phyloP scores from a whole-genome alignment of 2,113 vertebrate species.

The Poeciliopsis prolifica region DNA sequence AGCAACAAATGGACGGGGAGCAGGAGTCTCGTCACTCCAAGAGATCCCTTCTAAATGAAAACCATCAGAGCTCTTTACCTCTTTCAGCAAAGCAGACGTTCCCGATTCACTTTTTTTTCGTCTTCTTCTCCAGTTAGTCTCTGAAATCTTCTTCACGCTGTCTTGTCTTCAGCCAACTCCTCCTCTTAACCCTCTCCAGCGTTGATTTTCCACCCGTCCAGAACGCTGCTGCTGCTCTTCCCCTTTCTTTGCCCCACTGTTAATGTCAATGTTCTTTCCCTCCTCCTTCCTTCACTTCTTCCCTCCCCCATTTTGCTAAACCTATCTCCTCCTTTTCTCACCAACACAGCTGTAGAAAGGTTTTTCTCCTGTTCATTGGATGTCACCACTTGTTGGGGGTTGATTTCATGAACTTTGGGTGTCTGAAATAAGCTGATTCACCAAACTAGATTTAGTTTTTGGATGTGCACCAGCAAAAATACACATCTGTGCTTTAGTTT shows the following conservation, averaged over 20 bases:
- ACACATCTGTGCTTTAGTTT: neutral
- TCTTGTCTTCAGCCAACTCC: constrained; percentile 13
- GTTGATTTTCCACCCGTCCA: constrained; percentile 52
- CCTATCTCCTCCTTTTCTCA: constrained; percentile 28
- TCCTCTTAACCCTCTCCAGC: constrained; percentile 25
- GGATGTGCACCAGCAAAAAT: neutral
- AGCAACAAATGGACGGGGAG: constrained; percentile 59
- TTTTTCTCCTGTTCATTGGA: constrained; percentile 47
- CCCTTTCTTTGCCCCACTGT: constrained; percentile 68
- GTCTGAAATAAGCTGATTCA: constrained; percentile 29
- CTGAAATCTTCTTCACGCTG: constrained; percentile 22
- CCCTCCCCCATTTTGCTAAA: constrained; percentile 9
- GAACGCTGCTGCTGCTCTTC: constrained; percentile 52
- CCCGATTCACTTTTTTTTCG: constrained; percentile 25
- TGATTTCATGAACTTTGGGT: neutral
- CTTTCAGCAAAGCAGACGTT: constrained; percentile 42
- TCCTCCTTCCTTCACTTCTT: constrained; percentile 15
- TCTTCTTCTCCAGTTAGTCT: constrained; percentile 28
- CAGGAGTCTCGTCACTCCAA: constrained; percentile 40
- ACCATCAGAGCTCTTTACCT: constrained; percentile 49
- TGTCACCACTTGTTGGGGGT: constrained; percentile 20
- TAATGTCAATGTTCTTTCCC: constrained; percentile 68
- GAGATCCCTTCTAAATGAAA: constrained; percentile 1
- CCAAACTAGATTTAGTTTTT: constrained; percentile 5
- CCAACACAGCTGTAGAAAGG: constrained; percentile 65